Percentiles rank a stretch among this genome's conserved stretches.
These are phyloP conservation scores for Mormoops blainvillei DNA, from an alignment of 2,113 vertebrate species.

Conservation along the genomic window DNA sequence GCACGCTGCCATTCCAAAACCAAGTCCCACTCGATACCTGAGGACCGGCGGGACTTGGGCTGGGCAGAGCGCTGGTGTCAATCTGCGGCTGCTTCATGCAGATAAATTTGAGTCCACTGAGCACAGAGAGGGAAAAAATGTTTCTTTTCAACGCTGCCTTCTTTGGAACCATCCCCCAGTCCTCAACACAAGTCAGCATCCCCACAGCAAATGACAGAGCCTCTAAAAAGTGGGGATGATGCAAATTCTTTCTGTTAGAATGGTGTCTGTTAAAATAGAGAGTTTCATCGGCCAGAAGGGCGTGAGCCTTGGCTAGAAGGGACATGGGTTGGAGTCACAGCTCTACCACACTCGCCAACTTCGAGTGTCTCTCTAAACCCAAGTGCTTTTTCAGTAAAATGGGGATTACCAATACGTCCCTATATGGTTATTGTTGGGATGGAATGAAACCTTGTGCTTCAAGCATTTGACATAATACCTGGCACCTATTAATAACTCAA, in stretches of 20 bases:
- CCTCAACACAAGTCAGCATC: neutral
- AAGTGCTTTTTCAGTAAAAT: neutral
- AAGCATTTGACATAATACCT: neutral
- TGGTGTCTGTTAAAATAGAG: neutral
- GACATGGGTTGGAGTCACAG: accelerated
- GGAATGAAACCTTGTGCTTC: neutral
- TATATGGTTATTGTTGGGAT: neutral
- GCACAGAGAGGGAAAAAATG: neutral
- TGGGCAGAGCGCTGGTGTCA: neutral
- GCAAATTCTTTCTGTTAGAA: neutral
- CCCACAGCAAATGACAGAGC: neutral
- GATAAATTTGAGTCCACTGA: neutral
- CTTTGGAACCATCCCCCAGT: neutral
- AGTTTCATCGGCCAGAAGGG: neutral
- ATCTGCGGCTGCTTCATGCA: neutral
- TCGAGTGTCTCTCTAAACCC: neutral
- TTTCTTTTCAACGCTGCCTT: neutral
- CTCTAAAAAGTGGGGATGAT: neutral
- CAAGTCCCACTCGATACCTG: neutral
- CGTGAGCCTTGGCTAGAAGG: accelerated
- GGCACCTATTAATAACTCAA: neutral
- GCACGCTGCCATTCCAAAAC: neutral
- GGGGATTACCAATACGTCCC: neutral
- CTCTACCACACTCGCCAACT: neutral
- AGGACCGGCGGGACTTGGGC: neutral